Evolutionary conservation across 2,888 invertebrate species (phyloP).

Genomic region (Sminthurinus aureus): DNA sequence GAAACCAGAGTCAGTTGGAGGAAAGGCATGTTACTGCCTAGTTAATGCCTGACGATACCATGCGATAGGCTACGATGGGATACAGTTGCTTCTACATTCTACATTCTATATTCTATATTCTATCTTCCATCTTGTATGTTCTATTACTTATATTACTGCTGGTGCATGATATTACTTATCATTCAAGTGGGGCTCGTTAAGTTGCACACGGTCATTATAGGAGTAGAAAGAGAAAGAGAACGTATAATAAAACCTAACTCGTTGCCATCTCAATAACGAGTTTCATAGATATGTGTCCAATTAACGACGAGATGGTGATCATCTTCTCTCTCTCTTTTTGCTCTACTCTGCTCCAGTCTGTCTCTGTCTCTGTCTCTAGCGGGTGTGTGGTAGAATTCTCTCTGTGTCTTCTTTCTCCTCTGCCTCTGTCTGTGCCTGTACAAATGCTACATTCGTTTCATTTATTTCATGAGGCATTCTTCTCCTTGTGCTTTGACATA

Average conservation of each 20-base stretch:
- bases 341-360: slow-evolving; percentile 2
- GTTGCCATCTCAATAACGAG: slow-evolving; percentile 55
- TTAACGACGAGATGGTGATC: slow-evolving; percentile 54
- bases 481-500: not conserved
- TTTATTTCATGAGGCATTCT: not conserved
- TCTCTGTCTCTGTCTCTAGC: slow-evolving; percentile 34
- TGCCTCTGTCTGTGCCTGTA: slow-evolving; percentile 2
- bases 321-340: slow-evolving; percentile 31
- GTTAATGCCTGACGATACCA: slow-evolving; percentile 31
- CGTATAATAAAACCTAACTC: slow-evolving; percentile 54
- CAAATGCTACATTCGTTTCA: slow-evolving; percentile 23
- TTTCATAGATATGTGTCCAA: slow-evolving; percentile 54
- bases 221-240: not conserved
- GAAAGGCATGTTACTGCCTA: not conserved
- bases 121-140: too few species aligned
- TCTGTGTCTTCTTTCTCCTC: not conserved
- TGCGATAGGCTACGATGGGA: too few species aligned
- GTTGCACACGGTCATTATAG: slow-evolving; percentile 51
- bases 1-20: not conserved
- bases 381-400: slow-evolving; percentile 20
- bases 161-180: slow-evolving; percentile 48
- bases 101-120: too few species aligned
- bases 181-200: slow-evolving; percentile 55
- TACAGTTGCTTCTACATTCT: not conserved
- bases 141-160: too few species aligned